Base-by-base conservation (phyloP, 2,888 invertebrate species). In the Drosophila peninsularis region DNA sequence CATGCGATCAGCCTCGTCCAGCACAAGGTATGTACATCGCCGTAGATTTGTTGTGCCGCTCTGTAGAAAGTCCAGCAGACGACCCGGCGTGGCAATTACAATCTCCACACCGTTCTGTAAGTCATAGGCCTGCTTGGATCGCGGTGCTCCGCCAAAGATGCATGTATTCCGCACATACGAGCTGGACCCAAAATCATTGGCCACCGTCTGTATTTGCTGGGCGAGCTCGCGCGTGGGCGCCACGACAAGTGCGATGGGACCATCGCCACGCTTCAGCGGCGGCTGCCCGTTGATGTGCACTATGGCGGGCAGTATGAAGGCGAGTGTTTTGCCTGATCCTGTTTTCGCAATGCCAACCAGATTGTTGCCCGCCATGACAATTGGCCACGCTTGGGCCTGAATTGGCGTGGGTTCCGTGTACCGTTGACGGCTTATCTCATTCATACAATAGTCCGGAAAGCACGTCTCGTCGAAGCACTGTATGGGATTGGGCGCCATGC, bases 1-100 rank as follows among this genome's bases (percentile, higher is more conserved):
- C 98, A 98, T 98, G 54, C 98, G 94, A 91, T 98, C 98, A 66
- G 98, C 98, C 92, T 98, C 98, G 93, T 98, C 98, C 62, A 98
- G 92, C 0, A 98, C 97, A 75, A 98, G 93, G 90, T 97, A 98
- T 3, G 97, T 97, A 90, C 96, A 96, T 54, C 96, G 94, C 24
- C 94, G 94, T 56, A 97, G 92, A 91, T 96, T 96, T 3, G 96
- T 96, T 5, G 95, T 95, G 10, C 95, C 96, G 66, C 94, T 94
- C 86, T 97, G 96, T 36, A 98, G 93, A 90, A 97, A 97, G 92
- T 98, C 97, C 77, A 97, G 96, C 41, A 98, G 93, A 67, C 98
- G 94, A 3, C 98, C 98, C 30, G 98, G 98, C 42, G 97, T 98
- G 0, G 97, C 98, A 89, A 98, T 97, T 11, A 96, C 96, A 86